These are phyloP conservation scores for Semnornis frantzii DNA, from an alignment of 2,113 vertebrate species.

Conservation along the genomic window DNA sequence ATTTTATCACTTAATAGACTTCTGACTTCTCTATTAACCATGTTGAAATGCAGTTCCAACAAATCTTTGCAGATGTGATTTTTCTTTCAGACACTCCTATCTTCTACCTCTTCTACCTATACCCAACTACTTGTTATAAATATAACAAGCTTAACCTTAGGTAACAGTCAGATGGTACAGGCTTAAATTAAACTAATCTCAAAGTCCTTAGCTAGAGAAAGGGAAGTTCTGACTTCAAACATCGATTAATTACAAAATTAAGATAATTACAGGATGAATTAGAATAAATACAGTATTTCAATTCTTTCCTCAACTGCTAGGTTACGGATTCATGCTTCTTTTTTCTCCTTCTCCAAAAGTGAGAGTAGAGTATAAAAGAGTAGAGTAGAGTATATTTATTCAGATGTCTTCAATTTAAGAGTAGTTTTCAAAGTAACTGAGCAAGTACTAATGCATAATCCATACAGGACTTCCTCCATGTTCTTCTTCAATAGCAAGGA, in stretches of 20 bases:
- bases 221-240: not conserved
- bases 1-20: slow-evolving; percentile 10
- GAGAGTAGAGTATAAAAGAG: not conserved
- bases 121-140: not conserved
- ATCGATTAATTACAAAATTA: not conserved
- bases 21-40: not conserved
- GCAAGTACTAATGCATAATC: not conserved
- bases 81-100: not conserved
- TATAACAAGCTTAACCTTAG: not conserved
- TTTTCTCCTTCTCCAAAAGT: not conserved
- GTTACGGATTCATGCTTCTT: not conserved
- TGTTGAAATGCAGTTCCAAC: slow-evolving; percentile 6
- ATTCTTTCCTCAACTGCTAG: not conserved
- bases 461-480: not conserved
- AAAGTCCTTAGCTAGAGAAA: not conserved
- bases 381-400: not conserved
- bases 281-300: not conserved
- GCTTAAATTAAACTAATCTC: not conserved
- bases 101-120: not conserved
- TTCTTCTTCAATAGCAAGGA: not conserved
- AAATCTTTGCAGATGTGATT: not conserved
- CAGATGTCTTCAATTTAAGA: not conserved
- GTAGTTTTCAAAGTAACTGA: not conserved
- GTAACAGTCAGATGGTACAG: not conserved
- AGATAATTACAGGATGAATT: not conserved